Evolutionary conservation across 2,113 vertebrate species (phyloP).

Genomic region (Actinemys pallida): DNA sequence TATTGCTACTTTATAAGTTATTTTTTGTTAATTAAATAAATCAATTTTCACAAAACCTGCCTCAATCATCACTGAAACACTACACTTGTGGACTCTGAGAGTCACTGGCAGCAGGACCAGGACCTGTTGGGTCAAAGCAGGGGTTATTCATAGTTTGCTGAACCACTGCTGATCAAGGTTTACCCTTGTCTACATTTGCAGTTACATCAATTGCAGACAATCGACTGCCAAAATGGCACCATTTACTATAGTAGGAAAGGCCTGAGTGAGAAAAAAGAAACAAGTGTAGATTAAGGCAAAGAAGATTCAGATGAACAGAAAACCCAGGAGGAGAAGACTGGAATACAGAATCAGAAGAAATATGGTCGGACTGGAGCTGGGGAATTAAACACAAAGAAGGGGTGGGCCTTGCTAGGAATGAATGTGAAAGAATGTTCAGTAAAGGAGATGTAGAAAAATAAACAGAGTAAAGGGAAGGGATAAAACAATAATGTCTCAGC

Average conservation of each 20-base stretch:
- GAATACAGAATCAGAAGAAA: not conserved
- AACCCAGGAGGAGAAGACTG: not conserved
- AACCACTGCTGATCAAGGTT: not conserved
- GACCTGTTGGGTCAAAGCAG: fast-evolving
- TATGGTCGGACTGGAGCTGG: not conserved
- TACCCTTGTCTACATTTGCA: not conserved
- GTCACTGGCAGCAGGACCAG: not conserved
- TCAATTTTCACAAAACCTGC: fast-evolving
- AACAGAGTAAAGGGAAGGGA: not conserved
- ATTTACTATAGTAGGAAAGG: not conserved
- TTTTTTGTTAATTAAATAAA: not conserved
- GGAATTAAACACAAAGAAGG: not conserved
- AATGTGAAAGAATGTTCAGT: not conserved
- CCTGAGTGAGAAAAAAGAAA: not conserved
- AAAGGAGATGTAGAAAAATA: not conserved
- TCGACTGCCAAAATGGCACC: fast-evolving
- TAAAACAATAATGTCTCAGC: not conserved
- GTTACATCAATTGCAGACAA: not conserved
- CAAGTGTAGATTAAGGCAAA: not conserved
- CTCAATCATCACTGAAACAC: not conserved
- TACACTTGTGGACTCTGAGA: not conserved
- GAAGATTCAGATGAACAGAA: not conserved
- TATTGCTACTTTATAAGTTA: not conserved
- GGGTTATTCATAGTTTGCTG: not conserved
- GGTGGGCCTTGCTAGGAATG: not conserved